Percentiles rank a stretch among this genome's conserved stretches.
Evolutionary conservation across 1,140 invertebrate genomes (phyloP).

Genomic region (Vollenhovia emeryi): DNA sequence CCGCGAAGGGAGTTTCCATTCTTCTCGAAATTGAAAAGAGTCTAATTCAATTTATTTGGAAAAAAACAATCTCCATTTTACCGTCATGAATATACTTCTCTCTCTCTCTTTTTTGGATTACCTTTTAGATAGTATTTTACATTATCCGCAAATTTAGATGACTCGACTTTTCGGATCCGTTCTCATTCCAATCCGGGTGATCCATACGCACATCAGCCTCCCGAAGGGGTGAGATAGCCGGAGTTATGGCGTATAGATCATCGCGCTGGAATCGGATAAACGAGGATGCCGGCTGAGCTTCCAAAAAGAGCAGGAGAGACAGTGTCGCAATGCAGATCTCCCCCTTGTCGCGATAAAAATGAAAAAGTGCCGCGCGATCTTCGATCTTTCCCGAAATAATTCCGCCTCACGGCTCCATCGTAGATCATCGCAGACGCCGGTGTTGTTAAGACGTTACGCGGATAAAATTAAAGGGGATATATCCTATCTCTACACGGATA

Average conservation of each 20-base stretch:
- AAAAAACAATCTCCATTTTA: not conserved
- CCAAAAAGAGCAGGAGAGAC: conserved; percentile 32
- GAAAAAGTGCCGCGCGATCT: conserved; percentile 38
- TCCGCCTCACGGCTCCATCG: conserved; percentile 22
- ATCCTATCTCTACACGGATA: conserved; percentile 3
- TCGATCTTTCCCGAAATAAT: conserved; percentile 49
- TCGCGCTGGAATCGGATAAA: conserved; percentile 38
- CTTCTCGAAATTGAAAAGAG: not conserved
- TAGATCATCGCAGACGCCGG: conserved; percentile 22
- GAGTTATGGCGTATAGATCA: conserved; percentile 54
- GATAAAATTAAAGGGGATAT: conserved; percentile 37
- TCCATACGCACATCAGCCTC: conserved; percentile 48
- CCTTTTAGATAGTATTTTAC: not conserved
- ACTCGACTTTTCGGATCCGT: conserved; percentile 22
- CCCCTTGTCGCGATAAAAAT: conserved; percentile 54
- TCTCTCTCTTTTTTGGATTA: not conserved
- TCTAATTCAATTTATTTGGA: not conserved
- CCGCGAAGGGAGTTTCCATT: not conserved
- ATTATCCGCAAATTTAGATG: not conserved
- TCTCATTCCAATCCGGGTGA: conserved; percentile 3
- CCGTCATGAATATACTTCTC: not conserved
- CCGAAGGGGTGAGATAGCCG: not conserved
- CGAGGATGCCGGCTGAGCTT: conserved; percentile 3
- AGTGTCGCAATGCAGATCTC: conserved; percentile 51
- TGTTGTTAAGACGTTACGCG: conserved; percentile 37